Evolutionary conservation across 2,113 vertebrate genomes (phyloP), one percentile per base, ranked within the genome.

Genomic region (Hiodon tergisus): DNA sequence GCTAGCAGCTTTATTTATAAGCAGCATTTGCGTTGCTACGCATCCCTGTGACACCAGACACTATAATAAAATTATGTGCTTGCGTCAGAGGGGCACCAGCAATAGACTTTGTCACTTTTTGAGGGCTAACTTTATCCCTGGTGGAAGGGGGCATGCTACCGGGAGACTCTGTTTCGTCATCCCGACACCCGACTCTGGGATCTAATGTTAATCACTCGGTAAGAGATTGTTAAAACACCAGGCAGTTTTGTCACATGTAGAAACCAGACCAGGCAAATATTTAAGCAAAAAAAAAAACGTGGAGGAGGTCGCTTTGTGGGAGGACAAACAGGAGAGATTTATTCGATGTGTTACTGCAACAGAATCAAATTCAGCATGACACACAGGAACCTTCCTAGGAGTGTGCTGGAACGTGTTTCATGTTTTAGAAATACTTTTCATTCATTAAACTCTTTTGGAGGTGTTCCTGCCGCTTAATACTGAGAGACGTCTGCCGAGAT

Each of bases 51-150:
- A 92, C 90, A 91, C 91, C 88, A 90, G 92, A 93, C 89, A 86
- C 94, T 90, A 94, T 94, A 94, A 96, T 92, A 92, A 91, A 91
- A 92, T 86, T 84, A 77, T 81, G 82, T 83, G 80, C 90, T 93
- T 98, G 94, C 94, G 93, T 97, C 95, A 95, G 93, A 94, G 93
- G 89, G 90, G 93, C 93, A 90, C 92, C 90, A 88, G 88, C 91
- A 88, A 90, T 89, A 92, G 93, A 92, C 92, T 92, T 91, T 92
- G 91, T 89, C 90, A 90, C 93, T 93, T 93, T 89, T 89, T 87
- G 85, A 89, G 92, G 87, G 90, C 90, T 87, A 86, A 85, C 87
- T 90, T 86, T 89, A 90, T 89, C 91, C 79, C 9, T 78, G 86
- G 83, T 90, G 85, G 87, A 89, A 92, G 87, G 88, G 87, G 86